phyloP scores from a whole-genome alignment of 2,797 vertebrate genomes.

The Fratercula arctica region DNA sequence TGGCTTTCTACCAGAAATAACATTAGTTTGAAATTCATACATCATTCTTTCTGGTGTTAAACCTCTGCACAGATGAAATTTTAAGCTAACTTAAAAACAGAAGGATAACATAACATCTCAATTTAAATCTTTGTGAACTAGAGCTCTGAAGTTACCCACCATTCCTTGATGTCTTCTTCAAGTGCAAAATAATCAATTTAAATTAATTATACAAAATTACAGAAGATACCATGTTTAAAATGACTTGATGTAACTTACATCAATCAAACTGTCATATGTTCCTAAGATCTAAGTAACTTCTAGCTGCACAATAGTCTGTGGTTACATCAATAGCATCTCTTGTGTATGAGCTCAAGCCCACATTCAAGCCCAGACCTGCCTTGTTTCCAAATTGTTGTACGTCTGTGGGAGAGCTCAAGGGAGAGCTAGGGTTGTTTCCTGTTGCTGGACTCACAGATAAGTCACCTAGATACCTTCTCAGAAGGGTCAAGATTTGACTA shows the following conservation, averaged over 20 bases:
- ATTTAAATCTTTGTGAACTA: neutral
- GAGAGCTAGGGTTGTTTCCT: neutral
- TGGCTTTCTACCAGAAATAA: conserved; percentile 17
- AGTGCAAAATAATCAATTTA: conserved; percentile 20
- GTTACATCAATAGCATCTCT: neutral
- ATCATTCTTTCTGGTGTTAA: conserved; percentile 19
- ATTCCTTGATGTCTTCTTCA: neutral
- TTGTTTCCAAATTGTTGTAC: neutral
- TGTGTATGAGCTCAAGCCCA: neutral
- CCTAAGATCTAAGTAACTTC: neutral
- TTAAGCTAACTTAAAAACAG: conserved; percentile 10
- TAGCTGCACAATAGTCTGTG: neutral
- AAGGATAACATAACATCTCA: neutral
- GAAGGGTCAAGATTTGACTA: neutral
- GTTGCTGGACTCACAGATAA: neutral
- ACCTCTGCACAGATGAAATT: neutral
- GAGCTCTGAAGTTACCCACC: neutral
- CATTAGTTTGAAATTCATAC: neutral
- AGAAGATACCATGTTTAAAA: neutral
- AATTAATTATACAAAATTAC: conserved; percentile 1
- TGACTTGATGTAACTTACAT: neutral
- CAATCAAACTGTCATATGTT: neutral
- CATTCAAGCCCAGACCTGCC: neutral
- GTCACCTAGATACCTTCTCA: neutral
- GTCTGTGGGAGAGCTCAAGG: neutral